phyloP scores from a whole-genome alignment of 1,140 invertebrate species.

The Episyrphus balteatus region DNA sequence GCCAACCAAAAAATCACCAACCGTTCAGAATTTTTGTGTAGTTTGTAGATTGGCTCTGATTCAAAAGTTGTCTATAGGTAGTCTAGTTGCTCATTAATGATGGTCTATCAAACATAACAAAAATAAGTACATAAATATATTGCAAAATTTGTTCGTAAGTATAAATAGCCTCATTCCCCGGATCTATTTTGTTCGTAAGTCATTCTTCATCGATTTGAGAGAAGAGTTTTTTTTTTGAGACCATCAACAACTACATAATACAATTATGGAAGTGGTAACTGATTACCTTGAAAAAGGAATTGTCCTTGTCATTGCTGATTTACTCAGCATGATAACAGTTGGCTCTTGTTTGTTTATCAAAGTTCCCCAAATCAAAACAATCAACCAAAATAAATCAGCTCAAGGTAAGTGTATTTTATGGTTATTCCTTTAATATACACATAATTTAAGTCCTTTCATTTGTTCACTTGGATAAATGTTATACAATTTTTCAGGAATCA shows the following conservation, averaged over 20 bases:
- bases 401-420: constrained; percentile 34
- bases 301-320: constrained; percentile 39
- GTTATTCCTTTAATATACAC: neutral
- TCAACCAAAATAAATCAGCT: constrained; percentile 45
- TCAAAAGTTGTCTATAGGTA: too few species aligned
- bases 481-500: constrained; percentile 16
- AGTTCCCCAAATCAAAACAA: constrained; percentile 53
- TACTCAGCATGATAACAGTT: constrained; percentile 52
- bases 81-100: too few species aligned
- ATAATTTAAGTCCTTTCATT: neutral
- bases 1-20: too few species aligned
- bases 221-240: too few species aligned
- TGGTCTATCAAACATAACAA: too few species aligned
- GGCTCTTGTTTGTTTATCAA: constrained; percentile 51
- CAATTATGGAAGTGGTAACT: neutral
- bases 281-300: constrained; percentile 25
- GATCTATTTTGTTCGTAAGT: constrained; percentile 1
- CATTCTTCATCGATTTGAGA: neutral
- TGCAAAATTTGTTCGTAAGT: constrained; percentile 10
- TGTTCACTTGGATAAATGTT: neutral
- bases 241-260: neutral
- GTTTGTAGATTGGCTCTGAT: too few species aligned
- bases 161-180: constrained; percentile 7
- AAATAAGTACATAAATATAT: constrained; percentile 9
- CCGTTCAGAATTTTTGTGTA: too few species aligned